A percentile compares a stretch with the other conserved stretches of the same genome.
Evolutionary conservation across 2,113 vertebrate species (phyloP).

Genomic region (Himantopus leucocephalus): DNA sequence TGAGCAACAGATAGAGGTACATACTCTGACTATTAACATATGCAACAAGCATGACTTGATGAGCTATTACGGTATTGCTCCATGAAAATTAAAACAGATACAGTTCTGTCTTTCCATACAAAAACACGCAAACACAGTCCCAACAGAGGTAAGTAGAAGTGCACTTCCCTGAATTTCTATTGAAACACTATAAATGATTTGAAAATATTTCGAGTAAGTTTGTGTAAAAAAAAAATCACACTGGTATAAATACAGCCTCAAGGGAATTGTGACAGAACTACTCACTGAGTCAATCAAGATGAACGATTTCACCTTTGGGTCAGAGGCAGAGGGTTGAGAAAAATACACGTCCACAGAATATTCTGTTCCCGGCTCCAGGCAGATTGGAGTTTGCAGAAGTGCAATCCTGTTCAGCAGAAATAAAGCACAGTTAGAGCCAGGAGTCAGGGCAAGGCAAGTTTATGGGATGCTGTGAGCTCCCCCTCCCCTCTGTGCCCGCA

Average conservation of each 20-base stretch:
- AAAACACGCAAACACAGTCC: neutral
- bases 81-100: neutral
- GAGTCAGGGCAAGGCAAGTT: neutral
- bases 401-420: constrained; percentile 69
- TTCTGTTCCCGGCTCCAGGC: constrained; percentile 72
- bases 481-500: neutral
- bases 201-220: neutral
- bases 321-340: constrained; percentile 59
- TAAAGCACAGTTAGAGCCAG: neutral
- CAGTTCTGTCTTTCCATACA: neutral
- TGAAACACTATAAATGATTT: neutral
- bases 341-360: constrained; percentile 86
- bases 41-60: neutral
- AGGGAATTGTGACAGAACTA: neutral
- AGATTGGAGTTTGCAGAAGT: constrained; percentile 75
- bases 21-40: neutral
- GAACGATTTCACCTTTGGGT: constrained; percentile 47
- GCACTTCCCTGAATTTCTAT: neutral
- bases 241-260: neutral
- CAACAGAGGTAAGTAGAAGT: neutral
- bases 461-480: neutral
- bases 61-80: neutral
- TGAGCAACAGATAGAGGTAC: neutral
- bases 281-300: constrained; percentile 89
- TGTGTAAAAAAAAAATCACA: neutral